Base-by-base conservation (phyloP, 2,113 vertebrate genomes). In the human region DNA sequence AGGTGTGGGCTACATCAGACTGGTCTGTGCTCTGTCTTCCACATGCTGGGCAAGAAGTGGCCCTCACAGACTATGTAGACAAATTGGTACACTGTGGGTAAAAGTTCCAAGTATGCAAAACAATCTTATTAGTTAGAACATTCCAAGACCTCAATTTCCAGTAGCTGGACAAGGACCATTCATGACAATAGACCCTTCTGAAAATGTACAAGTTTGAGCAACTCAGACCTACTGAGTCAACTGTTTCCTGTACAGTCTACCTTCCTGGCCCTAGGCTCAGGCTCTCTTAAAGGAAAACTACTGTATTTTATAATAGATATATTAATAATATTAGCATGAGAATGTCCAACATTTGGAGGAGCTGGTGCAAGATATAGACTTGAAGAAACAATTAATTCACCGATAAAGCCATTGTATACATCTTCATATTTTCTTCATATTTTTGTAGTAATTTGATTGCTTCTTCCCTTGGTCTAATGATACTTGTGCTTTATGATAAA, bases 331-430 rank as follows among this genome's bases (percentile, higher is more conserved):
- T 76, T 80, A 95, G 70, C 35, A 50, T n/a, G 27, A 78, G 9
- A 89, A 61, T 89, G 59, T 52, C 45, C 48, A 89, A 76, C 52
- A 88, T 87, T 81, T 87, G 50, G 25, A 96, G 61, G 25, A 89
- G 32, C 90, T 55, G 30, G 55, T 95, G 12, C 40, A 55, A 93
- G 80, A 83, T 76, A 94, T 78, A 96, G 43, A 94, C 17, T 32
- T 82, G 73, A 97, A 89, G 45, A 83, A 91, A 52, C n/a, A 92
- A 45, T n/a, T 94, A 89, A 89, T 72, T 43, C 27, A 73, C 82
- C 22, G 70, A 79, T 94, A 91, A 91, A 88, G 10, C 8, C 86
- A 87, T 86, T 81, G 72, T 88, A 43, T 93, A 88, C 23, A 70
- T 80, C 12, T 93, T 61, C 30, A 76, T 79, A 87, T 64, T 89